Percentiles rank a stretch among this genome's conserved stretches.
Evolutionary conservation across 2,113 vertebrate species (phyloP).

Genomic region (Hyperoodon ampullatus): DNA sequence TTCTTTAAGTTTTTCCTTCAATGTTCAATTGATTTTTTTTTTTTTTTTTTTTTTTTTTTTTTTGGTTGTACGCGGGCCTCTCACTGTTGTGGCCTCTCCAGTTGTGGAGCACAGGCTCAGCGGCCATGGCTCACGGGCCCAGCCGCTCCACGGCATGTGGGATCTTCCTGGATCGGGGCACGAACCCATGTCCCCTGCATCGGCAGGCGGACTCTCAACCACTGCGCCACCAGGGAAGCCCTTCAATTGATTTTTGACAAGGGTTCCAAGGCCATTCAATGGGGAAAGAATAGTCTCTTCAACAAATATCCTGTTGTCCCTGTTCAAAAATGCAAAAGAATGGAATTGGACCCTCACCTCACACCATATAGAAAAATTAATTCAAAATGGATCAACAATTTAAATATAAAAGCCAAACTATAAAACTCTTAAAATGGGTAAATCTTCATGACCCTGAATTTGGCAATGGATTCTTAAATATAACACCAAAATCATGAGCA

Average conservation of each 20-base stretch:
- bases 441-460: not conserved
- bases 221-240: too few species aligned
- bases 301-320: not conserved
- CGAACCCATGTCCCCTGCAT: too few species aligned
- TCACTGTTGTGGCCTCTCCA: too few species aligned
- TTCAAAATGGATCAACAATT: not conserved
- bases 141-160: too few species aligned
- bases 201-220: too few species aligned
- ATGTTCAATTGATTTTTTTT: not conserved
- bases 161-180: too few species aligned
- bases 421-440: not conserved
- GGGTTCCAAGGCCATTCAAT: not conserved
- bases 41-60: too few species aligned
- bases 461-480: not conserved
- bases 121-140: too few species aligned
- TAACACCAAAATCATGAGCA: not conserved
- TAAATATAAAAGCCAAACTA: not conserved
- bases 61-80: too few species aligned
- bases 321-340: not conserved
- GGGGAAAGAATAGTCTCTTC: not conserved
- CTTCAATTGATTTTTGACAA: not conserved
- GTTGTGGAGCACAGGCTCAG: too few species aligned
- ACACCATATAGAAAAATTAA: not conserved
- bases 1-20: not conserved
- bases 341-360: not conserved